Base-by-base conservation (phyloP, 2,888 invertebrate species). In the Lithophane semibrunnea region DNA sequence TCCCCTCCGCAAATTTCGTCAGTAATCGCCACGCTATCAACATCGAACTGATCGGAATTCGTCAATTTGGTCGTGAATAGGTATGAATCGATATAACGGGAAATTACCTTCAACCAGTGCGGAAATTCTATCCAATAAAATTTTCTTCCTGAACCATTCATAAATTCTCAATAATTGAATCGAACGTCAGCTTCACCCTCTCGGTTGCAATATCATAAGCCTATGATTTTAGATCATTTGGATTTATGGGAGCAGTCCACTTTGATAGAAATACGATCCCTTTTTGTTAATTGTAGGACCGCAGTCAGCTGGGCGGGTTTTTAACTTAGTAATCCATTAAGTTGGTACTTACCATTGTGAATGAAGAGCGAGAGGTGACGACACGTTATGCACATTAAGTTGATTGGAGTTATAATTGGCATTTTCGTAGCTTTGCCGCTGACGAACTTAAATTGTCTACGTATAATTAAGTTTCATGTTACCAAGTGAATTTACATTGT, bases 101-200 rank as follows among this genome's bases (percentile, higher is more conserved):
- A 94, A 94, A 94, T 93, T 92, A 92, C 92, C 91, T 90, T 91
- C 85, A 91, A 91, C 90, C 90, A 88, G 88, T 86, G 91, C 90
- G 93, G 92, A 94, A 93, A 95, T 93, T 94, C 91, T 91, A 92
- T 93, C 92, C 90, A 93, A 94, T 95, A 94, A 94, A 94, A 94
- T 93, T 93, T 93, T 92, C 92, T 93, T 93, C 92, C 89, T 90
- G 92, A 92, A 88, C 92, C 93, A 92, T 94, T 95, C 93, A 94
- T 95, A 95, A 95, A 94, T 95, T 95, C 90, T 93, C 93, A 90
- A 94, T 95, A 95, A 95, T 95, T 94, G 94, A 95, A 94, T 95
- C 88, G 92, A 93, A 93, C 92, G 94, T 93, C 94, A 92, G 91
- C 87, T 86, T 92, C 91, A 92, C 90, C 91, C 90, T 91, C 90